Evolutionary conservation across 2,113 vertebrate species (phyloP).

Genomic region (Helogale parvula): DNA sequence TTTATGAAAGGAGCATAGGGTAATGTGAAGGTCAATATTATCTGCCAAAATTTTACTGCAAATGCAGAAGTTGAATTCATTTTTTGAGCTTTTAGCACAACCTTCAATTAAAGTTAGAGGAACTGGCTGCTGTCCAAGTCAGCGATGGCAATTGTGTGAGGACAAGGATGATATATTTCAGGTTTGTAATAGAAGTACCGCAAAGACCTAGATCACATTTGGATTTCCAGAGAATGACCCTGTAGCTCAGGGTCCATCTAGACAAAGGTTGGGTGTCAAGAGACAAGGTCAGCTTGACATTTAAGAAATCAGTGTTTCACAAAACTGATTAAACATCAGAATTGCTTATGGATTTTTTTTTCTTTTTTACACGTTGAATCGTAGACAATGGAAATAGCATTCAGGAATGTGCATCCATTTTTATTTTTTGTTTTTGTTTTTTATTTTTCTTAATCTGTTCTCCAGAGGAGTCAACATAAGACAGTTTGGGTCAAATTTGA

Average conservation of each 20-base stretch:
- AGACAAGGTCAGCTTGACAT: background rate
- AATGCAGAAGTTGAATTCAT: constrained; percentile 22
- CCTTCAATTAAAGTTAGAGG: constrained; percentile 55
- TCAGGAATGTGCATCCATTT: background rate
- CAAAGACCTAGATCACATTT: background rate
- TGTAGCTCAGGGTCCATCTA: background rate
- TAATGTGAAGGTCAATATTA: constrained; percentile 29
- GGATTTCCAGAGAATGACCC: background rate
- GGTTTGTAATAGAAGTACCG: background rate
- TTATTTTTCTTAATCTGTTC: background rate
- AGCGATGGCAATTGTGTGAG: background rate
- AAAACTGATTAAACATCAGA: background rate
- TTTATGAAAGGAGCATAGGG: background rate
- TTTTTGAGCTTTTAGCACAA: constrained; percentile 34
- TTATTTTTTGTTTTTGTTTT: background rate
- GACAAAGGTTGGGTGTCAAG: background rate
- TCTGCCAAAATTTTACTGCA: constrained; percentile 45
- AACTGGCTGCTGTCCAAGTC: background rate
- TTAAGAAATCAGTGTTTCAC: background rate
- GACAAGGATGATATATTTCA: background rate
- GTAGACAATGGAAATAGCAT: background rate
- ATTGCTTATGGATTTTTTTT: background rate
- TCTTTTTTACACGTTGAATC: background rate
- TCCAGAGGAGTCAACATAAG: background rate
- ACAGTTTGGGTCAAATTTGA: background rate